These are phyloP conservation scores for Sitophilus oryzae DNA, from an alignment of 1,140 invertebrate species.

Conservation along the genomic window DNA sequence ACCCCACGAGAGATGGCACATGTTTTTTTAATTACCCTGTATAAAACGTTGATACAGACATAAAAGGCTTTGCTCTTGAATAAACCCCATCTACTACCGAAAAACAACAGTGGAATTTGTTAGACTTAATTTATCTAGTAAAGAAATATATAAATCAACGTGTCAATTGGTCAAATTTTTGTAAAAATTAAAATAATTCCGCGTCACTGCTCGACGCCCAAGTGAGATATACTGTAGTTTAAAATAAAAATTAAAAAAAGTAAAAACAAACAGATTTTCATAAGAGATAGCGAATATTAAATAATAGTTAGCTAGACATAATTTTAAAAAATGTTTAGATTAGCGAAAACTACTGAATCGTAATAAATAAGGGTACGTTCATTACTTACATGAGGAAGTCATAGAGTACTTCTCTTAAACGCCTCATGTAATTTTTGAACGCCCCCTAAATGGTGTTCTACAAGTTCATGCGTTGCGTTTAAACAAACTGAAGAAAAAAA, in stretches of 20 bases:
- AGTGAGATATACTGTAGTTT: conserved; percentile 42
- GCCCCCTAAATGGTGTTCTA: background rate
- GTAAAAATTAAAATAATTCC: conserved; percentile 26
- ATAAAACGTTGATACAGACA: too few relatives aligned
- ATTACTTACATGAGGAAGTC: conserved; percentile 13
- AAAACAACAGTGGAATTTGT: conserved; percentile 16
- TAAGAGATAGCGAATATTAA: conserved; percentile 30
- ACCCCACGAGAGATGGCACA: too few relatives aligned
- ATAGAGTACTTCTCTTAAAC: too few relatives aligned
- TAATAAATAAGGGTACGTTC: conserved; percentile 29
- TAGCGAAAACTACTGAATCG: conserved; percentile 32
- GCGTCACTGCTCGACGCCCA: conserved; percentile 39
- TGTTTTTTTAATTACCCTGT: too few relatives aligned
- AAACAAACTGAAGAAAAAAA: background rate
- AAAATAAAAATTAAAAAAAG: too few relatives aligned
- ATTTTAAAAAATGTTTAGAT: conserved; percentile 29
- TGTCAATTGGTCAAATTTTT: conserved; percentile 31
- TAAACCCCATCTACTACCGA: too few relatives aligned
- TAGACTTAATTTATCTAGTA: conserved; percentile 12
- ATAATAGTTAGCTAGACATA: conserved; percentile 20
- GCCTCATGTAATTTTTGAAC: too few relatives aligned
- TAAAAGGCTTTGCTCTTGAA: too few relatives aligned
- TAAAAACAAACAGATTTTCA: conserved; percentile 34
- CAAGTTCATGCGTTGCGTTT: background rate
- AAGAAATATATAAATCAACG: conserved; percentile 22